A percentile compares a stretch with the other conserved stretches of the same genome.
phyloP scores from a whole-genome alignment of 2,113 vertebrate genomes.

The Oreochromis tanganicae region DNA sequence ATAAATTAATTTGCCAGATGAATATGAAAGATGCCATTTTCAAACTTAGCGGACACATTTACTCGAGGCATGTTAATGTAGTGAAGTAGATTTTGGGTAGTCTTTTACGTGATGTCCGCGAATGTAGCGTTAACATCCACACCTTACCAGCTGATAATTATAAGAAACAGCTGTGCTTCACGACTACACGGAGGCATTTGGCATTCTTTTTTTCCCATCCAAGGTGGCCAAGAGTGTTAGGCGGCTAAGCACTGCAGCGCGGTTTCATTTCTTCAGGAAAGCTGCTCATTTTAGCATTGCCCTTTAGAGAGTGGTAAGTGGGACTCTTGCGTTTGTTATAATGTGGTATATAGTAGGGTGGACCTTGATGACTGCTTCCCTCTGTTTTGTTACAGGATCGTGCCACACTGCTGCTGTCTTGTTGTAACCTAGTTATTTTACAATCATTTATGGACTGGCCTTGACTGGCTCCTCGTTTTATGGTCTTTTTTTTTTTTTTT shows the following conservation, averaged over 20 bases:
- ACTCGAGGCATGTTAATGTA: not conserved
- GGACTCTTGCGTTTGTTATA: not conserved
- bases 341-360: not conserved
- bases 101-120: no score
- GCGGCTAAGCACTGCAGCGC: no score
- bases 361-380: not conserved
- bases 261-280: no score
- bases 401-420: not conserved
- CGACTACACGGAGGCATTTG: no score
- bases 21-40: not conserved
- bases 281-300: not conserved
- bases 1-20: not conserved
- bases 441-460: not conserved
- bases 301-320: not conserved
- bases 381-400: not conserved
- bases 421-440: not conserved
- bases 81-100: no score
- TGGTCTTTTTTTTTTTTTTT: not conserved
- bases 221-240: no score
- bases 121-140: no score
- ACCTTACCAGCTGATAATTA: no score
- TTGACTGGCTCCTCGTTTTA: not conserved
- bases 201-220: no score
- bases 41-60: not conserved
- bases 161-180: no score